A percentile compares a stretch with the other conserved stretches of the same genome.
phyloP scores from a whole-genome alignment of 1,140 invertebrate genomes.

The Brachionus asplanchnoidis region DNA sequence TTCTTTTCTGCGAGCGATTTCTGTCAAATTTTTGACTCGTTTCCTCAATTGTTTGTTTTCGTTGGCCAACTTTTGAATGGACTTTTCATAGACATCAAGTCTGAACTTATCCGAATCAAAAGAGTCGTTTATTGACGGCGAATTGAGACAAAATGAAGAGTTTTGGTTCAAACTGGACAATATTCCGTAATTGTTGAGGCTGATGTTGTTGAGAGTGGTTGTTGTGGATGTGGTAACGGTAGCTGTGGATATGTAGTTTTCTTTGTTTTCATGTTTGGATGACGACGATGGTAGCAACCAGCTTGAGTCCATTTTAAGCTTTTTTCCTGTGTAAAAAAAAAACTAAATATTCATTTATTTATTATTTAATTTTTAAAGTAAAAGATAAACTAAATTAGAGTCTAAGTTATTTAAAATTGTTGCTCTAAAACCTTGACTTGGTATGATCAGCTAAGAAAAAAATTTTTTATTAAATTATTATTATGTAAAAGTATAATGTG shows the following conservation, averaged over 20 bases:
- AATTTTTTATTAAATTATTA: background rate
- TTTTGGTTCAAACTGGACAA: conserved; percentile 27
- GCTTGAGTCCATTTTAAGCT: conserved; percentile 1
- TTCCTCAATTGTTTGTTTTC: conserved; percentile 28
- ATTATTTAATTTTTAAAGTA: background rate
- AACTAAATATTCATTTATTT: background rate
- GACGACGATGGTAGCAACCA: background rate
- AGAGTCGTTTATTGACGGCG: conserved; percentile 19
- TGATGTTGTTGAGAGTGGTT: background rate
- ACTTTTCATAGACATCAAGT: conserved; percentile 19
- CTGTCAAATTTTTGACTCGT: conserved; percentile 29
- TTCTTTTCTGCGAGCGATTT: conserved; percentile 1
- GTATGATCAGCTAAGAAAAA: background rate
- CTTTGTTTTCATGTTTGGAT: conserved; percentile 11
- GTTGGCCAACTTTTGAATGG: conserved; percentile 8
- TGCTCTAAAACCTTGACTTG: conserved; percentile 15
- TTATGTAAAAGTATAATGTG: background rate
- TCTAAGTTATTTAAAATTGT: background rate
- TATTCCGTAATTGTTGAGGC: background rate
- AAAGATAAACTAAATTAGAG: background rate
- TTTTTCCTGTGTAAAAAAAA: background rate
- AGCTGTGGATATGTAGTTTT: conserved; percentile 9
- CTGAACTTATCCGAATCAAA: conserved; percentile 25
- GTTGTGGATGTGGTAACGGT: background rate
- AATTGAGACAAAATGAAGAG: background rate